Percentiles rank a stretch among this genome's conserved stretches.
Conservation (phyloP, 2,113 vertebrate genomes). For the Peucedramus taeniatus region DNA sequence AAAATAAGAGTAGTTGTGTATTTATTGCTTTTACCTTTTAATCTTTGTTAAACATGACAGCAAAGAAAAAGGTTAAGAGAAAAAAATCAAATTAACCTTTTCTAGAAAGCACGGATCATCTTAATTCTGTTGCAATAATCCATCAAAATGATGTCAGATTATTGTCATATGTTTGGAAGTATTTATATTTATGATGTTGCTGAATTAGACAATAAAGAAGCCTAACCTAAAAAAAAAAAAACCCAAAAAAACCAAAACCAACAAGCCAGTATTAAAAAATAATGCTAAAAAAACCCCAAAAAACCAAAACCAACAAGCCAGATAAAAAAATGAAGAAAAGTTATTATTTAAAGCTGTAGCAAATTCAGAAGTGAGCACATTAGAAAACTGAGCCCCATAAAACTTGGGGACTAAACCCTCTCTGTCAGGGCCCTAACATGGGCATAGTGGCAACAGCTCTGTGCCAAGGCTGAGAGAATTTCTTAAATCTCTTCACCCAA, state of each 20-base stretch:
- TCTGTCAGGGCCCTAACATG: neutral
- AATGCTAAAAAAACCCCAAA: neutral
- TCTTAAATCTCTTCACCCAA: neutral
- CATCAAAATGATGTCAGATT: slow-evolving; percentile 60
- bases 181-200: slow-evolving; percentile 31
- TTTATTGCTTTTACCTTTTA: slow-evolving; percentile 51
- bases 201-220: slow-evolving; percentile 19
- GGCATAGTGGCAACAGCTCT: neutral
- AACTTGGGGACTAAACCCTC: neutral
- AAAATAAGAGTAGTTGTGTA: neutral
- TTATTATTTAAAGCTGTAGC: neutral
- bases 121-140: slow-evolving; percentile 64
- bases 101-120: slow-evolving; percentile 49
- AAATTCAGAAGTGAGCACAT: neutral
- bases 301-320: neutral
- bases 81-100: slow-evolving; percentile 73
- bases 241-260: neutral
- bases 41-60: slow-evolving; percentile 52
- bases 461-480: neutral
- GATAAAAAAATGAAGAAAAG: neutral
- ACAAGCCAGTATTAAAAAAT: neutral
- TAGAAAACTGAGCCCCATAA: neutral
- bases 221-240: neutral
- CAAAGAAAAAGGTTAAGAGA: slow-evolving; percentile 66
- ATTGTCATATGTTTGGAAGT: slow-evolving; percentile 27